Percentiles rank a stretch among this genome's conserved stretches.
phyloP scores from a whole-genome alignment of 2,113 vertebrate species.

The Neogale vison region DNA sequence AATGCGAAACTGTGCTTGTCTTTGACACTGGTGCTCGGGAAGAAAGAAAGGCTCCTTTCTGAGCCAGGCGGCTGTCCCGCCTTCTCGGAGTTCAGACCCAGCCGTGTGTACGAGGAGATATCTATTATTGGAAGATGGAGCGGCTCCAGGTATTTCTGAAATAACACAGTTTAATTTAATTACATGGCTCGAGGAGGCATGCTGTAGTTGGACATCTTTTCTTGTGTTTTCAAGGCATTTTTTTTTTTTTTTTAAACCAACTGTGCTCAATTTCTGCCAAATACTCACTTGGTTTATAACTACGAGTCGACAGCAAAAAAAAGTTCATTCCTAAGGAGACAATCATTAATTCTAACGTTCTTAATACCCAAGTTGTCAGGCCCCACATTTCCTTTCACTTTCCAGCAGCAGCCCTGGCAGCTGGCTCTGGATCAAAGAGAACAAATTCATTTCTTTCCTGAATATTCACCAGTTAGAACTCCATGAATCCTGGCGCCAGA shows the following conservation, averaged over 20 bases:
- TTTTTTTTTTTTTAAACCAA: neutral
- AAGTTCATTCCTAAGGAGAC: neutral
- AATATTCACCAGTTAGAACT: neutral
- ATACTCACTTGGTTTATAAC: constrained; percentile 3
- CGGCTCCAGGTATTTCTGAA: constrained; percentile 37
- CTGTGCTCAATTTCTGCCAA: neutral
- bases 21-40: neutral
- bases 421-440: neutral
- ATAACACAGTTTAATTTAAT: constrained; percentile 50
- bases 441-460: constrained; percentile 18
- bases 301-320: neutral
- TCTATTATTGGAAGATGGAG: constrained; percentile 40
- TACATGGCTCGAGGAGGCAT: neutral
- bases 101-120: neutral
- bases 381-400: neutral
- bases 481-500: neutral
- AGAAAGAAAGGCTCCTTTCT: neutral
- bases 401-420: neutral
- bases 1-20: neutral
- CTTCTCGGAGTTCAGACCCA: neutral
- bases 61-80: neutral
- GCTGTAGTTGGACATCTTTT: neutral
- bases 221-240: neutral
- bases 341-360: neutral
- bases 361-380: neutral